phyloP scores from a whole-genome alignment of 2,113 vertebrate species.

The Paraplagusia blochii region DNA sequence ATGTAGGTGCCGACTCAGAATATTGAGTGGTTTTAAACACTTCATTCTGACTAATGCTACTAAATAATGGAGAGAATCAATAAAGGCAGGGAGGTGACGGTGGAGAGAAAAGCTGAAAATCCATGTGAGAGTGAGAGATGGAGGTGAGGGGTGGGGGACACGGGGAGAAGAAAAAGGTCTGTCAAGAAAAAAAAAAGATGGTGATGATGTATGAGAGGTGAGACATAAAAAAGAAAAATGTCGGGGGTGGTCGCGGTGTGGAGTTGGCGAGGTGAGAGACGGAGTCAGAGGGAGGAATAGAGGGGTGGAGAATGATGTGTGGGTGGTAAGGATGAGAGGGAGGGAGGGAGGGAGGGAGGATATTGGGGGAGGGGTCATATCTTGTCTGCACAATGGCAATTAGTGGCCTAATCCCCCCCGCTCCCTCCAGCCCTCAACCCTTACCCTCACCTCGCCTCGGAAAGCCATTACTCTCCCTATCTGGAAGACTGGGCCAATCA shows the following conservation, averaged over 20 bases:
- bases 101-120: slow-evolving; percentile 33
- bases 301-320: slow-evolving; percentile 60
- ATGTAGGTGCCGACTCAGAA: slow-evolving; percentile 19
- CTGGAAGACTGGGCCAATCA: slow-evolving; percentile 81
- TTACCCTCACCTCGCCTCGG: slow-evolving; percentile 53
- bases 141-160: neutral
- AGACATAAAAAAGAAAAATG: slow-evolving; percentile 45
- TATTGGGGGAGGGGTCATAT: slow-evolving; percentile 70
- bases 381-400: slow-evolving; percentile 86
- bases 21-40: slow-evolving; percentile 50
- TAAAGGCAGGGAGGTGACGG: slow-evolving; percentile 24
- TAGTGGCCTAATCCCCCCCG: slow-evolving; percentile 80
- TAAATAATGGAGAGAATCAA: slow-evolving; percentile 53
- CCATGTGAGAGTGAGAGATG: slow-evolving; percentile 10
- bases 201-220: slow-evolving; percentile 36
- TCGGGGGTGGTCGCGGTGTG: slow-evolving; percentile 12
- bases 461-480: slow-evolving; percentile 79
- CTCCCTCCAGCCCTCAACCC: too few relatives aligned
- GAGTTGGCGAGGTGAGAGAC: slow-evolving; percentile 23
- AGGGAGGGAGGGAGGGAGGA: slow-evolving; percentile 41
- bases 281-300: slow-evolving; percentile 30
- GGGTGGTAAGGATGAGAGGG: slow-evolving; percentile 45
- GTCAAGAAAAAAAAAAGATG: slow-evolving; percentile 18
- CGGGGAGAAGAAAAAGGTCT: slow-evolving; percentile 9
- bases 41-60: slow-evolving; percentile 40